These are phyloP conservation scores for Crocodylus rhombifer DNA, from an alignment of 2,797 vertebrate genomes.

Conservation along the genomic window DNA sequence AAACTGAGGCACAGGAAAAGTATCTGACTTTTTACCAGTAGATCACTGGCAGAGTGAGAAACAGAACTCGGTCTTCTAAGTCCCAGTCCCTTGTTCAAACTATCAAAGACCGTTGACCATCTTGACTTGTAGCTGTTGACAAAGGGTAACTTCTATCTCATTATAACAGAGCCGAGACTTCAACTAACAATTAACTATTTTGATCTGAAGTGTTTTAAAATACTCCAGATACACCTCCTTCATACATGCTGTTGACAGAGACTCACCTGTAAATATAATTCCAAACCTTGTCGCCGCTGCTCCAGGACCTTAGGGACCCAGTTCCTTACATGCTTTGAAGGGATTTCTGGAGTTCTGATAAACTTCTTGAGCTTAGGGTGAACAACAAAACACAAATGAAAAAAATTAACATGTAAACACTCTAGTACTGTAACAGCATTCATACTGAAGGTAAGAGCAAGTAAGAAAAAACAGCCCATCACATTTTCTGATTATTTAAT, in stretches of 20 bases:
- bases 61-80: neutral
- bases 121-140: neutral
- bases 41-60: neutral
- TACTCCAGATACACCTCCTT: neutral
- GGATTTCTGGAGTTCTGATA: slow-evolving; percentile 97
- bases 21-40: neutral
- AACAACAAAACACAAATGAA: neutral
- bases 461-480: neutral
- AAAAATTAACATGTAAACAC: neutral
- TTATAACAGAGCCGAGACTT: neutral
- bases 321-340: slow-evolving; percentile 98
- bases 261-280: slow-evolving; percentile 94
- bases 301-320: slow-evolving; percentile 98
- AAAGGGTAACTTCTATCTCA: neutral
- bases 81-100: neutral
- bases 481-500: neutral
- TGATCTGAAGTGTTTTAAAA: neutral
- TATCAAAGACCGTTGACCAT: neutral
- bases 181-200: neutral
- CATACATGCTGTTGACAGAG: slow-evolving; percentile 31
- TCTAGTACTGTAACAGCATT: neutral
- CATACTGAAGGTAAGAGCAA: fast-evolving
- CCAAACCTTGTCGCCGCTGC: slow-evolving; percentile 94
- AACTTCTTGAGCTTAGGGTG: slow-evolving; percentile 92
- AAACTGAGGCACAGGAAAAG: neutral